Conservation (phyloP, 2,113 vertebrate genomes). For the Epinephelus moara region DNA sequence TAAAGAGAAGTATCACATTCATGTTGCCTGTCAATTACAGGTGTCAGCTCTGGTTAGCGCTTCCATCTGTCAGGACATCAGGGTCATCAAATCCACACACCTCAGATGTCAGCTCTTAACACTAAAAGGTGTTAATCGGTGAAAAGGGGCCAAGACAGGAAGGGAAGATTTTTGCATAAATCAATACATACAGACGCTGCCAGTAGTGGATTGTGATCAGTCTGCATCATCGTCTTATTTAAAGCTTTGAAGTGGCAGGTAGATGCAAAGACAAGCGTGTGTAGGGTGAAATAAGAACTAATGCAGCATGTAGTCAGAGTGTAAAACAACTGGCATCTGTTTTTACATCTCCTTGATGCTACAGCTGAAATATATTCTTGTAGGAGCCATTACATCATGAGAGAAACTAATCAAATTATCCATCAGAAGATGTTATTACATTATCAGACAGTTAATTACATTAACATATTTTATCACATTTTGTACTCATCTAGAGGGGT, state of each 20-base stretch:
- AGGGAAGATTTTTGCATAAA: constrained; percentile 16
- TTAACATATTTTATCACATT: constrained; percentile 43
- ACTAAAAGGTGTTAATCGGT: constrained; percentile 34
- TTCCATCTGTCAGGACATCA: constrained; percentile 47
- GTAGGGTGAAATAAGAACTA: neutral
- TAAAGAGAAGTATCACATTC: neutral
- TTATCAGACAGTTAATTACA: constrained; percentile 36
- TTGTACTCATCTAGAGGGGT: neutral
- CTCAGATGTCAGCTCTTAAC: constrained; percentile 40
- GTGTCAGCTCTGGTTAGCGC: constrained; percentile 18
- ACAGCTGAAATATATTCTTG: neutral
- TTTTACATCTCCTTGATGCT: constrained; percentile 3
- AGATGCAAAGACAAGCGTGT: neutral
- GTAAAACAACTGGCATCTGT: neutral
- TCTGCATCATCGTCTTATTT: neutral
- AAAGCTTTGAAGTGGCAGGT: neutral
- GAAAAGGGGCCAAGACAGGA: neutral
- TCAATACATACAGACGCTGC: neutral
- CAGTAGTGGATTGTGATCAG: constrained; percentile 5
- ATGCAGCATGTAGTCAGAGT: neutral
- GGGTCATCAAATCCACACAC: constrained; percentile 36
- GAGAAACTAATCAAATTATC: constrained; percentile 12
- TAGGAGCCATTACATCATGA: neutral
- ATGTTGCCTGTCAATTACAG: constrained; percentile 20
- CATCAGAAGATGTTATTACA: constrained; percentile 17